A percentile compares a stretch with the other conserved stretches of the same genome.
Evolutionary conservation across 2,797 vertebrate species (phyloP).

Genomic region (Sylvilagus floridanus): DNA sequence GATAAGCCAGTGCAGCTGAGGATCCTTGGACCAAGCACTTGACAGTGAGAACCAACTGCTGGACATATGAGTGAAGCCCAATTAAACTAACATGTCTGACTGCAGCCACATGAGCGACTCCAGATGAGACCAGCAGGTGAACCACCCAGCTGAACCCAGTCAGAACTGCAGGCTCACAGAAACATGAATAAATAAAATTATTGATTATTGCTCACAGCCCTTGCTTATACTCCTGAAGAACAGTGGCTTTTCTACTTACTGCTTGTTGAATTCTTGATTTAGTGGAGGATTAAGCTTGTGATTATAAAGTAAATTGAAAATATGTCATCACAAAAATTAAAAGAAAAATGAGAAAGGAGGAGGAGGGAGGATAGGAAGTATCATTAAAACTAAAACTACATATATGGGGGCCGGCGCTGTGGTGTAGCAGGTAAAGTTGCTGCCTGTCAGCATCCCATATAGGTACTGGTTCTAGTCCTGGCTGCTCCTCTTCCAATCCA

Average conservation of each 20-base stretch:
- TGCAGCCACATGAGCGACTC: not conserved
- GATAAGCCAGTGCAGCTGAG: not conserved
- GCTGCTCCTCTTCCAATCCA: too few species aligned
- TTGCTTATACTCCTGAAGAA: not conserved
- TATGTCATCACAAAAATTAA: too few species aligned
- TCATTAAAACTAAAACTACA: too few species aligned
- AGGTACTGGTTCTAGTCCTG: too few species aligned
- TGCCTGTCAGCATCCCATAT: too few species aligned
- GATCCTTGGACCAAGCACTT: not conserved
- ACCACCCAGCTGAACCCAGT: not conserved
- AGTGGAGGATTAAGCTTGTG: too few species aligned
- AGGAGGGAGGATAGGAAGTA: too few species aligned
- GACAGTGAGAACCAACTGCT: not conserved
- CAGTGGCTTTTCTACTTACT: not conserved
- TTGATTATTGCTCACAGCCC: not conserved
- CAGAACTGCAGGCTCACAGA: conserved; percentile 16
- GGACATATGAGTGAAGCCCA: not conserved
- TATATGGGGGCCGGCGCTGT: too few species aligned
- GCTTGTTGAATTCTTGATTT: too few species aligned
- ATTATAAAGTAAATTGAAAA: too few species aligned
- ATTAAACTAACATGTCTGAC: not conserved
- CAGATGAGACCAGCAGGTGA: not conserved
- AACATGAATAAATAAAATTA: conserved; percentile 21
- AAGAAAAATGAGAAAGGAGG: too few species aligned
- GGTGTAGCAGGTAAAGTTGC: too few species aligned